A percentile compares a stretch with the other conserved stretches of the same genome.
These are phyloP conservation scores for Drosophila maculinotata DNA, from an alignment of 2,888 invertebrate genomes.

Conservation along the genomic window DNA sequence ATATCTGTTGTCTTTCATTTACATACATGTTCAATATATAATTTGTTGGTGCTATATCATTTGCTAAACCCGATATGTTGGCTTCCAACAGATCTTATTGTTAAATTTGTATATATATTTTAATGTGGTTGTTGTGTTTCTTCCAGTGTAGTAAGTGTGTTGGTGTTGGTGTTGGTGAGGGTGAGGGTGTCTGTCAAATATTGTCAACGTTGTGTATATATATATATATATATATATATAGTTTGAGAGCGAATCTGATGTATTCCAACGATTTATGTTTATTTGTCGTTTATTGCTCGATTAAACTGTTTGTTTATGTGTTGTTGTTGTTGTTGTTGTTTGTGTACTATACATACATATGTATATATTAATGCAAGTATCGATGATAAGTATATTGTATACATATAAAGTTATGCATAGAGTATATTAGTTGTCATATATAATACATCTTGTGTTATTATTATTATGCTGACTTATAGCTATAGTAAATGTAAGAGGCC, in stretches of 20 bases:
- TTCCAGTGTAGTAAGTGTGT: slow-evolving; percentile 32
- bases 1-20: slow-evolving; percentile 15
- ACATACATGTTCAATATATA: slow-evolving; percentile 15
- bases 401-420: slow-evolving; percentile 25
- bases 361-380: slow-evolving; percentile 35
- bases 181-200: slow-evolving; percentile 42
- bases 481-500: slow-evolving; percentile 1
- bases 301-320: slow-evolving; percentile 33
- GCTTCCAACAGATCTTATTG: slow-evolving; percentile 51
- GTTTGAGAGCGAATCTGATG: slow-evolving; percentile 36
- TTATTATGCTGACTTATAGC: slow-evolving; percentile 51
- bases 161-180: slow-evolving; percentile 10
- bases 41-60: slow-evolving; percentile 42
- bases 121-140: slow-evolving; percentile 21
- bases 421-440: slow-evolving; percentile 46
- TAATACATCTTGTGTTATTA: slow-evolving; percentile 66
- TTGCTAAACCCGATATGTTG: slow-evolving; percentile 61
- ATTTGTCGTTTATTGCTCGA: slow-evolving; percentile 78
- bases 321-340: slow-evolving; percentile 47
- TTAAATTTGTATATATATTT: slow-evolving; percentile 20
- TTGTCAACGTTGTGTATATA: slow-evolving; percentile 65
- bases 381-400: slow-evolving; percentile 44
- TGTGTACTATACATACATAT: slow-evolving; percentile 28
- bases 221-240: too few relatives aligned
- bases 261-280: slow-evolving; percentile 58